Evolutionary conservation across 2,113 vertebrate genomes (phyloP).

Genomic region (Stigmatopora argus): DNA sequence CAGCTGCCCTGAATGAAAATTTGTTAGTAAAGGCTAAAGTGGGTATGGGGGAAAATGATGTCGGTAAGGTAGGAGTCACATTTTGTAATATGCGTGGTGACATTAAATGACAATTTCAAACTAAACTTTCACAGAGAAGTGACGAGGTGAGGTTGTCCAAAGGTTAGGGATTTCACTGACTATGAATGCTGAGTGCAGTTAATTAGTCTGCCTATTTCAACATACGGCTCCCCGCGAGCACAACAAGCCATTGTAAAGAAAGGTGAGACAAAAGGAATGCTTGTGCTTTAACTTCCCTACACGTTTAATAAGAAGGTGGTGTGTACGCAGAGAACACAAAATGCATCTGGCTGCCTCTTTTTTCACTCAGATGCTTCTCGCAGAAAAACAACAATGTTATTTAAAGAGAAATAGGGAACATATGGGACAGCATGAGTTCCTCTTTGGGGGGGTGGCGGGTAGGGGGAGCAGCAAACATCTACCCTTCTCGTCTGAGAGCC

Average conservation of each 20-base stretch:
- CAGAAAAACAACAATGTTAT: conserved; percentile 17
- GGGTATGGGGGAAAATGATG: conserved; percentile 1
- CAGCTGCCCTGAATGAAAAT: conserved; percentile 56
- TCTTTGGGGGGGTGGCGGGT: conserved; percentile 26
- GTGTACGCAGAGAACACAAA: conserved; percentile 20
- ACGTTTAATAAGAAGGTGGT: conserved; percentile 38
- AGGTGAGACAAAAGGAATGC: conserved; percentile 38
- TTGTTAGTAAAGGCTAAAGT: conserved; percentile 31
- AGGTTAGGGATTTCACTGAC: conserved; percentile 55
- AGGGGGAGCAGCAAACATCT: conserved; percentile 45
- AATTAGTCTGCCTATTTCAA: conserved; percentile 56
- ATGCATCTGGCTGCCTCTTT: conserved; percentile 9
- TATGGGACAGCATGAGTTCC: conserved; percentile 35
- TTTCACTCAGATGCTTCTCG: background rate
- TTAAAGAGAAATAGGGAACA: conserved; percentile 40
- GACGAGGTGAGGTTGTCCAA: conserved; percentile 58
- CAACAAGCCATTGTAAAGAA: conserved; percentile 25
- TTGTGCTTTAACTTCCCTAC: conserved; percentile 25
- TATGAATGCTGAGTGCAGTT: conserved; percentile 53
- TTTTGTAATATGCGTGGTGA: conserved; percentile 45
- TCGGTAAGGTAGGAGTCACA: background rate
- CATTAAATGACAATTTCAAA: conserved; percentile 56
- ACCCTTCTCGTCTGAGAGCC: conserved; percentile 36
- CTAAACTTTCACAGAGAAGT: conserved; percentile 39
- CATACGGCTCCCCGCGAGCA: conserved; percentile 30